These are phyloP conservation scores for Dolichotis patagonum DNA, from an alignment of 2,113 vertebrate species.

Conservation along the genomic window DNA sequence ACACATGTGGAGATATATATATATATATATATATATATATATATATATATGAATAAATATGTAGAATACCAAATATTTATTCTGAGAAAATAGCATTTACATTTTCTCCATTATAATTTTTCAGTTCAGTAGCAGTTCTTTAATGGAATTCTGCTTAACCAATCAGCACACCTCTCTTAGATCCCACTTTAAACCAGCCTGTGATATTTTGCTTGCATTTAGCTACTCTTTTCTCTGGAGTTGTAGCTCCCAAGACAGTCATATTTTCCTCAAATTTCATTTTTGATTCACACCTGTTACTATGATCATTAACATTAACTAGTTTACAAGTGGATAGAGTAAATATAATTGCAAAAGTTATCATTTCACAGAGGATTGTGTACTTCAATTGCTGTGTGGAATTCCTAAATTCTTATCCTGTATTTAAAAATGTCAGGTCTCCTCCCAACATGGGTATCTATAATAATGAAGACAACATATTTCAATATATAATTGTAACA, in stretches of 20 bases:
- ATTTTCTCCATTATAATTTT: neutral
- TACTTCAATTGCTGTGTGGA: neutral
- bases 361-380: neutral
- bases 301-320: neutral
- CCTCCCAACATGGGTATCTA: neutral
- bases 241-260: neutral
- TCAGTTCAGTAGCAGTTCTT: neutral
- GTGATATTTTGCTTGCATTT: neutral
- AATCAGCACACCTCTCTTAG: neutral
- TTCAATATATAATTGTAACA: neutral
- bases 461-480: neutral
- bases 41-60: neutral
- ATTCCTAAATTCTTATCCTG: neutral
- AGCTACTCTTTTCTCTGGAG: neutral
- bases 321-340: neutral
- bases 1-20: no score
- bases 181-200: neutral
- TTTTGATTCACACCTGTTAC: neutral
- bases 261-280: neutral
- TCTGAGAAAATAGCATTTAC: neutral
- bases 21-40: neutral
- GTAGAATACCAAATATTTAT: constrained; percentile 6
- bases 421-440: neutral
- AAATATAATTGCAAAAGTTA: neutral
- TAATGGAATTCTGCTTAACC: neutral